Percentiles rank a stretch among this genome's conserved stretches.
phyloP scores from a whole-genome alignment of 1,140 invertebrate species.

The Hermatobates lingyangjiaoensis region DNA sequence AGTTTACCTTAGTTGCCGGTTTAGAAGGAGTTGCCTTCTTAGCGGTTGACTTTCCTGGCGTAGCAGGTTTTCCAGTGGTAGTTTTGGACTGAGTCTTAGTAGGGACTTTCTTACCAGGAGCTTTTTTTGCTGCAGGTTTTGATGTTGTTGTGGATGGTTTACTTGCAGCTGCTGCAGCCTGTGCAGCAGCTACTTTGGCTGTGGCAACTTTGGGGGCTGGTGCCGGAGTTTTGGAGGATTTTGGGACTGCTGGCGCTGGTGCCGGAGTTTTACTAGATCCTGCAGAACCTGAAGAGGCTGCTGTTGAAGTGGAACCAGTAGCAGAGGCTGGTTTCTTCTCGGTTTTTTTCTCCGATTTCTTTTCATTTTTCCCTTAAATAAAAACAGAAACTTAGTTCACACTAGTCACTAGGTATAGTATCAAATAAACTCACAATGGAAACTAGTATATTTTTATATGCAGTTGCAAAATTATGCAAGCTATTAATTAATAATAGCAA shows the following conservation, averaged over 20 bases:
- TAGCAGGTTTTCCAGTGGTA: slow-evolving; percentile 31
- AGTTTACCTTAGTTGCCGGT: slow-evolving; percentile 3
- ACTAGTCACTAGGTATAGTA: no score
- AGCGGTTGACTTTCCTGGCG: no score
- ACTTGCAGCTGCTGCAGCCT: slow-evolving; percentile 21
- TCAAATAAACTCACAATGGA: no score
- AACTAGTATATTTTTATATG: no score
- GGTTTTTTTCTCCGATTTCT: slow-evolving; percentile 24
- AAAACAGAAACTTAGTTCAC: no score
- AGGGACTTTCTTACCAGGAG: slow-evolving; percentile 23
- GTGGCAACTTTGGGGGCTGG: slow-evolving; percentile 16
- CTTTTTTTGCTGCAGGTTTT: slow-evolving; percentile 24
- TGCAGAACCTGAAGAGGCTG: slow-evolving; percentile 16
- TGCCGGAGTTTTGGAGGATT: slow-evolving; percentile 16
- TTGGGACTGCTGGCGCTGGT: slow-evolving; percentile 23
- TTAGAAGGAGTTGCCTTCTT: slow-evolving; percentile 13
- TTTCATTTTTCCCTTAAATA: slow-evolving; percentile 7
- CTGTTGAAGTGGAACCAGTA: slow-evolving; percentile 16
- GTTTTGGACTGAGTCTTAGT: no score
- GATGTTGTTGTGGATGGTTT: slow-evolving; percentile 24
- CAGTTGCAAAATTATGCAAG: no score
- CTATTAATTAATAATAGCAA: no score
- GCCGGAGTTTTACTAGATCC: slow-evolving; percentile 10
- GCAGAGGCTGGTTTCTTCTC: slow-evolving; percentile 33
- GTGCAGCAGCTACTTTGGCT: slow-evolving; percentile 19